Evolutionary conservation across 2,888 invertebrate species (phyloP), one percentile per base, ranked within the genome.

Genomic region (Augiades crinisus): DNA sequence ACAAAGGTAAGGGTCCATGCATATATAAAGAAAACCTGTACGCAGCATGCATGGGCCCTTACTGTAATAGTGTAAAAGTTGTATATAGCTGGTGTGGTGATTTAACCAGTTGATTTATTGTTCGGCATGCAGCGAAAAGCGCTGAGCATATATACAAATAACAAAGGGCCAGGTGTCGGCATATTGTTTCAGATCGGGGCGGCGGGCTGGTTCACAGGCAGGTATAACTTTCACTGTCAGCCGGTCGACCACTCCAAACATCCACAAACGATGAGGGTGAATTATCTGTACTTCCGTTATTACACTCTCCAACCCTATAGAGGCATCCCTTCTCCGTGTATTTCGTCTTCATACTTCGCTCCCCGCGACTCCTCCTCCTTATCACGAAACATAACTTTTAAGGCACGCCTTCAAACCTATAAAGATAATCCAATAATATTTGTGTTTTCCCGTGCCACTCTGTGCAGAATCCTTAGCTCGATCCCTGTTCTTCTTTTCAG

Each of bases 211-310:
- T 93, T 97, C 91, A 95, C 95, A 83, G 96, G 96, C 83, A 95
- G 96, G 85, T 98, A 98, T 94, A 97, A 94, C 91, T 94, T 95
- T 91, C 94, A 95, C 85, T 98, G 98, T 93, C 97, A 98, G 92
- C 98, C 98, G 75, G 98, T 98, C 87, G 97, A 98, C 93, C 96
- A 97, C 93, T 95, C 96, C 84, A 94, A 94, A 91, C 93, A 94
- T 91, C 95, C 96, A 81, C 94, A 94, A 91, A 96, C 97, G 75
- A 90, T 97, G 90, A 93, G 96, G 94, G 98, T 98, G 94, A 93
- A 94, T 93, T 80, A 78, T 69, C 58, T 63, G 57, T 62, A 60
- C 54, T 60, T 56, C 56, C 54, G 56, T 60, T 62, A 57, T 61
- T 57, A 52, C 49, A 33, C 47, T 55, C 40, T 58, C 36, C 50